Evolutionary conservation across 2,113 vertebrate species (phyloP).

Genomic region (Brachirus orientalis): DNA sequence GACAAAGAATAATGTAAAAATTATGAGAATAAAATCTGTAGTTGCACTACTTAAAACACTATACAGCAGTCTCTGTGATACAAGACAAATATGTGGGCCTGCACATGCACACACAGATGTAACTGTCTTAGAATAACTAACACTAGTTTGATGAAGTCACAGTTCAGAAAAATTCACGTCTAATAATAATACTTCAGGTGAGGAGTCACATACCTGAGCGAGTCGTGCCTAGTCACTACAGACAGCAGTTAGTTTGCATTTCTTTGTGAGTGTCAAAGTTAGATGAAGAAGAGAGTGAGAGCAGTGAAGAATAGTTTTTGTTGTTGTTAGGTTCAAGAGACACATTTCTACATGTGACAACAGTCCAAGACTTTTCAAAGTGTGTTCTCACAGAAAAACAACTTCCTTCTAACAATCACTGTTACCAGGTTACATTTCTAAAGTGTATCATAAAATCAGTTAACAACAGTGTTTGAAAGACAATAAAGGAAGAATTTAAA

Average conservation of each 20-base stretch:
- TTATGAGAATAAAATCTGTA: background rate
- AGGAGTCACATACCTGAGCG: slow-evolving; percentile 32
- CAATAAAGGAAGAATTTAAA: too few relatives aligned
- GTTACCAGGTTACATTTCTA: background rate
- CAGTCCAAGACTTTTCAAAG: background rate
- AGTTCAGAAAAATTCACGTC: slow-evolving; percentile 53
- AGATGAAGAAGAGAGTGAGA: slow-evolving; percentile 5
- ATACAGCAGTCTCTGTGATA: background rate
- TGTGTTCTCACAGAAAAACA: background rate
- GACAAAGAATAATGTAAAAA: background rate
- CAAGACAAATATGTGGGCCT: background rate
- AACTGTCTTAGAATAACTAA: slow-evolving; percentile 7
- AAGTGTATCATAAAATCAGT: too few relatives aligned
- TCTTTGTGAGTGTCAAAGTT: slow-evolving; percentile 15
- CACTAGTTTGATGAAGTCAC: slow-evolving; percentile 52
- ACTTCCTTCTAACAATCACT: background rate
- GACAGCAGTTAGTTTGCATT: slow-evolving; percentile 5
- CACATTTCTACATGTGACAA: background rate
- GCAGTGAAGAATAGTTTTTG: slow-evolving; percentile 12
- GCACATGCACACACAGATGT: background rate
- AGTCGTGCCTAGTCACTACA: slow-evolving; percentile 16
- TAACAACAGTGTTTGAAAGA: too few relatives aligned
- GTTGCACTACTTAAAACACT: too few relatives aligned
- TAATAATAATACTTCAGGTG: slow-evolving; percentile 59
- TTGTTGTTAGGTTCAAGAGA: slow-evolving; percentile 9